Base-by-base conservation (phyloP, 2,113 vertebrate species). In the Paramisgurnus dabryanus region DNA sequence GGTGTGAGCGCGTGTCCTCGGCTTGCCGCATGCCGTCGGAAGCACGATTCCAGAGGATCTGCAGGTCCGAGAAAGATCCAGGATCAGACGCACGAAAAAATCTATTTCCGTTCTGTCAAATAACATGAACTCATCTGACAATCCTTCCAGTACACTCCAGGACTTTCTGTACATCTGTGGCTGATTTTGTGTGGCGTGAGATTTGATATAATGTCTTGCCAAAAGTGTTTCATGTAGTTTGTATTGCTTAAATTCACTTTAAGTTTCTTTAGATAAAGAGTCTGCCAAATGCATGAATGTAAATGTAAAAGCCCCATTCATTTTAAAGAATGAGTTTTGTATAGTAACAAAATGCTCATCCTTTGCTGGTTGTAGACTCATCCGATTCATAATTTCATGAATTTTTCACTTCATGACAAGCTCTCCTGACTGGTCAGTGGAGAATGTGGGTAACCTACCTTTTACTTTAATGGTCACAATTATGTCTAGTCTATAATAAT, bases 401-500 rank as follows among this genome's bases (percentile, higher is more conserved):
- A 89, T 84, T 88, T 89, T 89, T 89, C 78, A 75, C 79, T 22
- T 69, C 82, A 81, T 68, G 75, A 80, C 73, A 86, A 75, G 88
- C 85, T 89, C 13, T 76, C 76, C 41, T 86, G 80, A 86, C 83
- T 70, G 72, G 75, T n/a, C 68, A 79, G 73, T 34, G 40, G 47
- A 79, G 84, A 87, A 83, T 85, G 83, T 45, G 76, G 73, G 80
- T 78, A 66, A 80, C 45, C 81, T 75, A 85, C 81, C 82, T 82
- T 83, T 82, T 7, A 67, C 82, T 80, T 89, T 80, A 87, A 83
- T 78, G 72, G 66, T 67, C 65, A 83, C 78, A 76, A 85, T 79
- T 73, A 81, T 90, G 86, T 87, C 86, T 85, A 86, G 85, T 78
- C 72, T 39, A 73, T 69, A 67, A 76, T 83, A 79, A 87, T 76